phyloP scores from a whole-genome alignment of 2,113 vertebrate species.

The Corythaeola cristata region DNA sequence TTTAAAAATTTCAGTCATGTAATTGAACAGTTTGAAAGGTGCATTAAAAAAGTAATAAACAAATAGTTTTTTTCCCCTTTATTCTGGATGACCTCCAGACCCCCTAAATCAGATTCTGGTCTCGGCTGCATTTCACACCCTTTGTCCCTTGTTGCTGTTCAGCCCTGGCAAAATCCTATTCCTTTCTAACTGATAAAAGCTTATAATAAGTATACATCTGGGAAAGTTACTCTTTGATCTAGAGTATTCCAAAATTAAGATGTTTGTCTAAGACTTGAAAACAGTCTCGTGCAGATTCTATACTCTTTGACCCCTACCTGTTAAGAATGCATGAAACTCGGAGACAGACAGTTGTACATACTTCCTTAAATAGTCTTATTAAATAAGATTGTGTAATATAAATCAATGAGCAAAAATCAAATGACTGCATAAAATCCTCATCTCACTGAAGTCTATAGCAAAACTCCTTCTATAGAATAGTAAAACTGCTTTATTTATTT shows the following conservation, averaged over 20 bases:
- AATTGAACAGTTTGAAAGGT: background rate
- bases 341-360: background rate
- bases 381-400: background rate
- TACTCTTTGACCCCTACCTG: background rate
- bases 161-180: background rate
- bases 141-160: background rate
- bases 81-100: background rate
- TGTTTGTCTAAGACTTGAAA: background rate
- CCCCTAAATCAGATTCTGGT: background rate
- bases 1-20: background rate
- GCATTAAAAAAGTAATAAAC: background rate
- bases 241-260: background rate
- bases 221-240: background rate
- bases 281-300: background rate
- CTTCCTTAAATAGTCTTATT: background rate
- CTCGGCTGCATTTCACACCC: background rate
- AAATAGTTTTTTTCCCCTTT: accelerated
- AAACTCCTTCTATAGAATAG: background rate
- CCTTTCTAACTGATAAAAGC: background rate
- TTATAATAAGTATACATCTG: background rate
- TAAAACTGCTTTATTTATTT: background rate
- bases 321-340: background rate
- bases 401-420: background rate
- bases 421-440: background rate
- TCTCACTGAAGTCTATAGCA: background rate